Conservation (phyloP, 2,888 invertebrate species). For the Alentia gelatinosa region DNA sequence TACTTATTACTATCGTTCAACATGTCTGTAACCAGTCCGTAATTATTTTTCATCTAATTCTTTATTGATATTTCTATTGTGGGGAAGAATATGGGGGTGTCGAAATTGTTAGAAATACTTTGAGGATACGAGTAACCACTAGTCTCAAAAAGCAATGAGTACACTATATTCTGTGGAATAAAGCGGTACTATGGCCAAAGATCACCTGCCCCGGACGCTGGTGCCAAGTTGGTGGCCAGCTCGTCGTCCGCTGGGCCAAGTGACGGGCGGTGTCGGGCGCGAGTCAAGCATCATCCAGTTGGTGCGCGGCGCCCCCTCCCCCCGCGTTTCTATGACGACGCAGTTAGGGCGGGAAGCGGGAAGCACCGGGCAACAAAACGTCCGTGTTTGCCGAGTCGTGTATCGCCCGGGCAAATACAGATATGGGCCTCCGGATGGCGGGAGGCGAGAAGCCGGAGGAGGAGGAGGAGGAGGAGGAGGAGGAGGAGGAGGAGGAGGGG, state of each 20-base stretch:
- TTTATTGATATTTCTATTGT: too few relatives aligned
- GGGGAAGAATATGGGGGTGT: too few relatives aligned
- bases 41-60: too few relatives aligned
- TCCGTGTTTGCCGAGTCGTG: conserved; percentile 38
- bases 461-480: not conserved
- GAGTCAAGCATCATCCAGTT: conserved; percentile 22
- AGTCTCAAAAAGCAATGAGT: too few relatives aligned
- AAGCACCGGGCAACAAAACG: conserved; percentile 11
- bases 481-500: not conserved
- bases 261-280: not conserved
- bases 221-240: not conserved
- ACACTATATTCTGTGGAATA: too few relatives aligned
- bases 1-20: too few relatives aligned
- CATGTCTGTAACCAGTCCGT: too few relatives aligned
- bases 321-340: conserved; percentile 30
- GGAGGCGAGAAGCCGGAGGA: not conserved
- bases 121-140: too few relatives aligned
- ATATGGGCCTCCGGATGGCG: conserved; percentile 25
- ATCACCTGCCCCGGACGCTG: not conserved
- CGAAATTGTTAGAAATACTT: too few relatives aligned
- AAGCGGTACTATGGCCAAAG: too few relatives aligned
- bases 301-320: not conserved
- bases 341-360: not conserved
- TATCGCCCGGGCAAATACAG: conserved; percentile 51
- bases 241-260: not conserved